Evolutionary conservation across 2,797 vertebrate species (phyloP).

Genomic region (Karalla daura): DNA sequence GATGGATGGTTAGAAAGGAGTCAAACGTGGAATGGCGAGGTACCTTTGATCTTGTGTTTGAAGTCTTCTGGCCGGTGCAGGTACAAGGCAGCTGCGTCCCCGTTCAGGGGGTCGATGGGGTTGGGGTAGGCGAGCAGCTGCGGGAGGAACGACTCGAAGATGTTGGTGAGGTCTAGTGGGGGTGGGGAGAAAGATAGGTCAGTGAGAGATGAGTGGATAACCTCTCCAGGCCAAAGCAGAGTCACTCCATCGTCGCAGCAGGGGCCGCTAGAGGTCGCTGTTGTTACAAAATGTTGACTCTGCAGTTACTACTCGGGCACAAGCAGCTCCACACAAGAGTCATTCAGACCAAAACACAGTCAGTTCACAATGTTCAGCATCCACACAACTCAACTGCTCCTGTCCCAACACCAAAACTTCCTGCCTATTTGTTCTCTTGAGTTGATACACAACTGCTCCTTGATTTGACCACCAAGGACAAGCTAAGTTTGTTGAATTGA

Average conservation of each 20-base stretch:
- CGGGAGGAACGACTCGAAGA: constrained; percentile 98
- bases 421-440: too few relatives aligned
- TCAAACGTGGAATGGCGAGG: too few relatives aligned
- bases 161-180: constrained; percentile 94
- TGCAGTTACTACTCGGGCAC: background rate
- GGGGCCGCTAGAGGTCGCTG: constrained; percentile 36
- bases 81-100: constrained; percentile 98
- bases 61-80: constrained; percentile 98
- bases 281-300: background rate
- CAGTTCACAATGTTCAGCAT: too few relatives aligned
- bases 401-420: too few relatives aligned
- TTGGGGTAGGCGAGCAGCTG: constrained; percentile 98
- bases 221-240: background rate
- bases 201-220: constrained; percentile 15
- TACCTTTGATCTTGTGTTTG: constrained; percentile 99
- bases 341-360: too few relatives aligned
- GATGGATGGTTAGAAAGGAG: too few relatives aligned
- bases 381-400: too few relatives aligned
- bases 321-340: too few relatives aligned
- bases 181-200: constrained; percentile 78
- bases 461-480: too few relatives aligned
- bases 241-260: background rate
- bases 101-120: constrained; percentile 96
- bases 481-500: too few relatives aligned
- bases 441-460: too few relatives aligned